These are phyloP conservation scores for Melanotus villosus DNA, from an alignment of 2,888 invertebrate genomes.

Conservation along the genomic window DNA sequence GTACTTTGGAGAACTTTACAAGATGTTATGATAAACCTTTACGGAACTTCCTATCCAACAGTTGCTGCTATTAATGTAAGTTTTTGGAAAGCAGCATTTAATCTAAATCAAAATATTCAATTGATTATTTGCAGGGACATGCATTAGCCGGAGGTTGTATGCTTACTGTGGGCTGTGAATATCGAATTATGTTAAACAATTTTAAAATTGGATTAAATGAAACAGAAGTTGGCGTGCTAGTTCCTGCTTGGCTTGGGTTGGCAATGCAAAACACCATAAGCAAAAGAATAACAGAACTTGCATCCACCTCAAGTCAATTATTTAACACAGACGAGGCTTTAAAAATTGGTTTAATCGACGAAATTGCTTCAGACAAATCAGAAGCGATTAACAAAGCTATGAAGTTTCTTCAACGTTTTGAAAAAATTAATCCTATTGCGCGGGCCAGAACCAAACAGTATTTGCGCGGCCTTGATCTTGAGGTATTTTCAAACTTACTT, in stretches of 20 bases:
- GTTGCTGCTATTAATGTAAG: conserved; percentile 87
- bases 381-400: conserved; percentile 79
- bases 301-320: conserved; percentile 81
- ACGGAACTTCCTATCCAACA: conserved; percentile 79
- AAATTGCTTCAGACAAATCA: conserved; percentile 76
- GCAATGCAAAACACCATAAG: conserved; percentile 76
- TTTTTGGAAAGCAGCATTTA: background rate
- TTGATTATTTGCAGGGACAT: conserved; percentile 76
- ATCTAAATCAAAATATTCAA: too few species aligned
- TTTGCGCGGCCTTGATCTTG: conserved; percentile 70
- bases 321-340: conserved; percentile 84
- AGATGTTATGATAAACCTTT: conserved; percentile 85
- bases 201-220: conserved; percentile 90
- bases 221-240: conserved; percentile 85
- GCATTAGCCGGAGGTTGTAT: conserved; percentile 89
- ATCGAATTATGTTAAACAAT: conserved; percentile 86
- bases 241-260: conserved; percentile 81
- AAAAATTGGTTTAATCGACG: conserved; percentile 83
- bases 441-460: conserved; percentile 73
- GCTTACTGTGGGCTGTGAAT: conserved; percentile 85
- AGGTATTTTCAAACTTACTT: conserved; percentile 59
- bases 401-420: conserved; percentile 76
- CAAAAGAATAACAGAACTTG: conserved; percentile 79
- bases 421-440: conserved; percentile 75
- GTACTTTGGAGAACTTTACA: conserved; percentile 85